Conservation (phyloP, 1,140 invertebrate species). For the Pseudoatta argentina region DNA sequence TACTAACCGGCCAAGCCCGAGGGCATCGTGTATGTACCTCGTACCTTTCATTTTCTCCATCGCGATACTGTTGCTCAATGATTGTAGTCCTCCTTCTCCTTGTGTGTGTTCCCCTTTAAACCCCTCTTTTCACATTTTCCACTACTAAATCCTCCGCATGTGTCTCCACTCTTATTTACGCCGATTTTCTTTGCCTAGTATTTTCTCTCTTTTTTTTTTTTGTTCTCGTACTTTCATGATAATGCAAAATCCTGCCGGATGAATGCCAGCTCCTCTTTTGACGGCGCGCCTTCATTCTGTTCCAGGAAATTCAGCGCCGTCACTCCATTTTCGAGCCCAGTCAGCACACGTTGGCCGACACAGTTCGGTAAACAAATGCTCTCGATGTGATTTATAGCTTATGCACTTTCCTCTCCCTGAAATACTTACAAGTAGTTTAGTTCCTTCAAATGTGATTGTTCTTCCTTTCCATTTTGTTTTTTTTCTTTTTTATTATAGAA, state of each 20-base stretch:
- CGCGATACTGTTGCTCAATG: constrained; percentile 21
- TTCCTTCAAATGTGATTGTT: neutral
- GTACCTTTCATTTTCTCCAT: neutral
- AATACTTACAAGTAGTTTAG: constrained; percentile 17
- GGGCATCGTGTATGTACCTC: neutral
- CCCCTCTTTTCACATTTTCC: neutral
- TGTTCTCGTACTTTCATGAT: neutral
- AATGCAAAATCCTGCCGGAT: constrained; percentile 28
- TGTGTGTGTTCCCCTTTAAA: constrained; percentile 12
- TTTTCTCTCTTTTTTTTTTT: neutral
- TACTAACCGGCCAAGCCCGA: constrained; percentile 66
- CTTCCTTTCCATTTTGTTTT: neutral
- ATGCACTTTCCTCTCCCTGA: constrained; percentile 13
- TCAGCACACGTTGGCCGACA: constrained; percentile 38
- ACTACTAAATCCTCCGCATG: neutral
- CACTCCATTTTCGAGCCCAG: constrained; percentile 48
- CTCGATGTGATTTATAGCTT: constrained; percentile 36
- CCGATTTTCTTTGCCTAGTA: neutral
- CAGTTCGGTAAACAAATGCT: constrained; percentile 50
- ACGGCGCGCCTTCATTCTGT: constrained; percentile 46
- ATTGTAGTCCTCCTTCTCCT: neutral
- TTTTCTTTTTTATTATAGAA: neutral
- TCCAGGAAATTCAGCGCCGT: constrained; percentile 42
- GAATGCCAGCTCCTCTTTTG: constrained; percentile 33
- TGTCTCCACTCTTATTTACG: neutral